These are phyloP conservation scores for Phaedon cochleariae DNA, from an alignment of 2,888 invertebrate genomes.

Conservation along the genomic window DNA sequence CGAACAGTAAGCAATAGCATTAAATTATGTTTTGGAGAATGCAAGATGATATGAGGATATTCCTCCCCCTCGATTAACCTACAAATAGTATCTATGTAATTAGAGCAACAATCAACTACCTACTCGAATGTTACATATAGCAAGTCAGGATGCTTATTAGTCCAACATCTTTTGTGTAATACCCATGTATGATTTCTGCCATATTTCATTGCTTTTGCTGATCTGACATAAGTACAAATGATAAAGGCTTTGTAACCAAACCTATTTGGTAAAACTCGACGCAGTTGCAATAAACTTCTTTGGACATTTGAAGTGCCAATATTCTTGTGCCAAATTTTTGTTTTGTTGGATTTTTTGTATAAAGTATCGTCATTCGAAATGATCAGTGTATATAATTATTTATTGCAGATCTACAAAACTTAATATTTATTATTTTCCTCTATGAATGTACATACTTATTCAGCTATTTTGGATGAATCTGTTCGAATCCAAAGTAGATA, in stretches of 20 bases:
- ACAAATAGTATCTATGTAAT: no score
- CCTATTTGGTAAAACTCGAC: constrained; percentile 14
- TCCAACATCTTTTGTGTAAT: no score
- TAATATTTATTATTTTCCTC: constrained; percentile 49
- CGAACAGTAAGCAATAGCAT: no score
- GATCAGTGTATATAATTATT: constrained; percentile 49
- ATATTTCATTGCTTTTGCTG: not conserved
- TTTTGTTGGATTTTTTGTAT: constrained; percentile 23
- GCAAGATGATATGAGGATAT: no score
- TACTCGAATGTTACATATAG: no score
- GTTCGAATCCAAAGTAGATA: constrained; percentile 32
- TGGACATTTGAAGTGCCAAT: constrained; percentile 51
- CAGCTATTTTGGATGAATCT: constrained; percentile 32
- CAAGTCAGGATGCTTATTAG: no score
- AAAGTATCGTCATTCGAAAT: constrained; percentile 29
- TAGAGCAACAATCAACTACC: no score
- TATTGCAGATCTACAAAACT: constrained; percentile 46
- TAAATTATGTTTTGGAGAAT: no score
- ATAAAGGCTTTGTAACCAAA: constrained; percentile 8
- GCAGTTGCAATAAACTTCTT: constrained; percentile 32
- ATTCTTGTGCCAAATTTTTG: constrained; percentile 53
- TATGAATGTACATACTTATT: constrained; percentile 49
- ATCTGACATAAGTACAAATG: constrained; percentile 1
- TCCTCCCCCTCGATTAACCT: no score
- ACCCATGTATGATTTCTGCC: not conserved